Evolutionary conservation across 2,113 vertebrate species (phyloP).

Genomic region (Aphyosemion australe): DNA sequence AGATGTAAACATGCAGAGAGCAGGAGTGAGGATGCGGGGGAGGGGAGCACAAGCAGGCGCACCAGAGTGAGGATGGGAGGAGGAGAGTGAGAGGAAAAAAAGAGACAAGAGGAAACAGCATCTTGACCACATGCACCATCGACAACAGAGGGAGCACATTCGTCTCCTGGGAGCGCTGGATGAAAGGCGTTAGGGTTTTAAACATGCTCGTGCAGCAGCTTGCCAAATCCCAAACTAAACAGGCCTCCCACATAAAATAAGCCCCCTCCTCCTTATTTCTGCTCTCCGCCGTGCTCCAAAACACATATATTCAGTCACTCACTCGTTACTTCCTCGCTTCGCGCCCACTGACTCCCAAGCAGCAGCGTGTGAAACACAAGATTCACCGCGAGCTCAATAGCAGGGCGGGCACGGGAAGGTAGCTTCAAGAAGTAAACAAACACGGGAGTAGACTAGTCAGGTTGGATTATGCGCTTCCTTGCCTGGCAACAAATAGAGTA

Average conservation of each 20-base stretch:
- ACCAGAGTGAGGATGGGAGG: conserved; percentile 46
- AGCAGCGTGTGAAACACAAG: conserved; percentile 53
- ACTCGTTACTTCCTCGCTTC: conserved; percentile 35
- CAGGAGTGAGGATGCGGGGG: conserved; percentile 56
- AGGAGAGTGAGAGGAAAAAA: conserved; percentile 28
- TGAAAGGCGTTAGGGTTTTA: conserved; percentile 57
- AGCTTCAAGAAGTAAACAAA: conserved; percentile 67
- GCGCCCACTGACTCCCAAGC: conserved; percentile 55
- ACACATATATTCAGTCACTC: conserved; percentile 53
- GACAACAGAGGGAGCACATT: conserved; percentile 52
- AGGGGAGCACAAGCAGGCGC: conserved; percentile 53
- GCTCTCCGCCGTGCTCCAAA: conserved; percentile 55
- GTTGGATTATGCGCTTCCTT: conserved; percentile 9
- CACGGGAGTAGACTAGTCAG: conserved; percentile 38
- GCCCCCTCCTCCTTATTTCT: conserved; percentile 28
- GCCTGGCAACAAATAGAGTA: conserved; percentile 5
- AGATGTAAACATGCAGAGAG: conserved; percentile 75
- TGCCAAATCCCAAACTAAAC: conserved; percentile 67
- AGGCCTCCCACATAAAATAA: conserved; percentile 65
- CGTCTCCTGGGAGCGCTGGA: conserved; percentile 51
- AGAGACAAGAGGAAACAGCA: conserved; percentile 54
- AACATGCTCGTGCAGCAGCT: conserved; percentile 52
- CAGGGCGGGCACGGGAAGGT: conserved; percentile 49
- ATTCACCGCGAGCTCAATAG: conserved; percentile 54
- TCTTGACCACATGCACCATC: conserved; percentile 69